A percentile compares a stretch with the other conserved stretches of the same genome.
These are phyloP conservation scores for Epistrophe grossulariae DNA, from an alignment of 2,888 invertebrate genomes.

Conservation along the genomic window DNA sequence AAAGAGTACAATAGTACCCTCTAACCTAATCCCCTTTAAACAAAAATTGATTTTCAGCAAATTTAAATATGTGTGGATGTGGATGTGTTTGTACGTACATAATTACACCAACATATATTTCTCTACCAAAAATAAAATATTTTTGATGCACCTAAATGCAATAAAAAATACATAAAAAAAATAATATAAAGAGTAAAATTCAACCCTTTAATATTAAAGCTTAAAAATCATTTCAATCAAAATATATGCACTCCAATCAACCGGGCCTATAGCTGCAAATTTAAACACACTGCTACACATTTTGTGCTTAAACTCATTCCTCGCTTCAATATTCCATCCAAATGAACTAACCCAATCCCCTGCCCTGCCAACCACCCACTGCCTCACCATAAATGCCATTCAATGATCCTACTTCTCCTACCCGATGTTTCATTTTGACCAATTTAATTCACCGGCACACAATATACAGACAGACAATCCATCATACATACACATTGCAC, in stretches of 20 bases:
- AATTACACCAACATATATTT: neutral
- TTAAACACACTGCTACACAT: constrained; percentile 51
- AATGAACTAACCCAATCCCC: constrained; percentile 33
- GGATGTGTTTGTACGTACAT: neutral
- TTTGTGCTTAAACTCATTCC: constrained; percentile 60
- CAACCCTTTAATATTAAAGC: constrained; percentile 47
- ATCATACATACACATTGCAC: constrained; percentile 68
- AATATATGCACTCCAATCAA: constrained; percentile 57
- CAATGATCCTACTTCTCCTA: constrained; percentile 29
- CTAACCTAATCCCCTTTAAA: neutral
- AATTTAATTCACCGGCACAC: constrained; percentile 75
- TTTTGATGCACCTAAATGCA: neutral
- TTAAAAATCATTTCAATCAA: constrained; percentile 66
- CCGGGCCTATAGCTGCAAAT: constrained; percentile 47
- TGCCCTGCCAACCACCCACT: neutral
- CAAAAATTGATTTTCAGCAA: neutral
- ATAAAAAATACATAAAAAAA: neutral
- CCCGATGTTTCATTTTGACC: constrained; percentile 68
- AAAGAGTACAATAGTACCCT: too few species aligned
- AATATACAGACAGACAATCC: constrained; percentile 69
- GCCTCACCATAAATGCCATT: constrained; percentile 15
- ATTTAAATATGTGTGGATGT: neutral
- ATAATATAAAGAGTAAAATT: constrained; percentile 2
- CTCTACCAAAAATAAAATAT: neutral
- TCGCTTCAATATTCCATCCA: constrained; percentile 57